Base-by-base conservation (phyloP, 1,140 invertebrate species). In the Drosophila nigromelanica region DNA sequence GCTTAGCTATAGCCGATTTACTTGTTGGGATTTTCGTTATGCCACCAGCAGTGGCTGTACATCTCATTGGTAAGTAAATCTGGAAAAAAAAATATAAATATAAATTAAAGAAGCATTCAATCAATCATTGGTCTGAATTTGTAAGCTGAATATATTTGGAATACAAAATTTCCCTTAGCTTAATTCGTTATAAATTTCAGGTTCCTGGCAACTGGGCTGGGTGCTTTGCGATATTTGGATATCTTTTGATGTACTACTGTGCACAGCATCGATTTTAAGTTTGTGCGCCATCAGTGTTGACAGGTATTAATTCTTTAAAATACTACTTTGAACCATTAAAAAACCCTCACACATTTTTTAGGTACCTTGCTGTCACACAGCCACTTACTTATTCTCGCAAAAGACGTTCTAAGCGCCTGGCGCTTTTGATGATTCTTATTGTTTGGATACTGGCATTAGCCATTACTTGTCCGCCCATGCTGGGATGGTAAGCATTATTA, bases 1-100 rank as follows among this genome's bases (percentile, higher is more conserved):
- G 97, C 42, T 92, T 98, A 79, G 97, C 98, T 0, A 95, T 96
- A 1, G 97, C 98, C 47, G 98, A 99, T 94, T 94, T 98, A 85
- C 93, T 98, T 55, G 97, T 99, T 0, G 98, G 97, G 0, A 94
- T 98, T 43, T 96, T 98, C 76, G 98, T 99, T 0, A 98, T 99
- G 98, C 98, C 98, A 10, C 96, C 98, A 48, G 97, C 97, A 60
- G 97, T 99, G 27, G 94, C 94, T 48, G 93, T 95, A n/a, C 93
- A 94, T 92, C 92, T 95, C 33, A 94, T 93, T 92, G 94, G 94
- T 95, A 86, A 94, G 94, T n/a, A 52, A 35, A 1, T 52, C 4
- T 5, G 12, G 11, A 11, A 39, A n/a, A 18, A 1, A 18, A 18
- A 18, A 1, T 0, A 12, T 39, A n/a, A 0, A 39, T 4, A 14